Evolutionary conservation across 2,888 invertebrate species (phyloP).

Genomic region (Cantharis lateralis): DNA sequence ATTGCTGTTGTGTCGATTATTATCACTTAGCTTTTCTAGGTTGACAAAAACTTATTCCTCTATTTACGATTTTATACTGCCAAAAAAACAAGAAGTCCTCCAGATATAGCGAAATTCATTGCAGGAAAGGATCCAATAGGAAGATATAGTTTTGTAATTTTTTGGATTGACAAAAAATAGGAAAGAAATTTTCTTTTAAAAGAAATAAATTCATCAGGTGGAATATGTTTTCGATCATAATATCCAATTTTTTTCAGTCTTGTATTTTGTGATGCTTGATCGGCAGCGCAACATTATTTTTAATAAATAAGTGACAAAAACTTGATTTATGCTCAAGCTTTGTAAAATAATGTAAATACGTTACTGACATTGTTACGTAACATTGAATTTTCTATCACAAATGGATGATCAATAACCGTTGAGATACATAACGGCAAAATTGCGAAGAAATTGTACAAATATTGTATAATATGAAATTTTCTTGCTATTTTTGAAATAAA

Average conservation of each 20-base stretch:
- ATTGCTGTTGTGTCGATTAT: background rate
- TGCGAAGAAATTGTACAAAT: background rate
- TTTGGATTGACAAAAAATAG: background rate
- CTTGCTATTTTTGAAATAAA: background rate
- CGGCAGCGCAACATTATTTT: background rate
- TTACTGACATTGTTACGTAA: background rate
- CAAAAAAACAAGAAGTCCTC: background rate
- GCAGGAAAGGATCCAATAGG: background rate
- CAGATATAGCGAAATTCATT: background rate
- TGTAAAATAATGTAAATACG: background rate
- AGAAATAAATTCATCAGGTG: background rate
- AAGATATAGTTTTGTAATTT: background rate
- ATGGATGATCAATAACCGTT: background rate
- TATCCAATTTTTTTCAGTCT: background rate
- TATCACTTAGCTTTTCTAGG: background rate
- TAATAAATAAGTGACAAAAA: background rate
- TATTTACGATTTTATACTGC: background rate
- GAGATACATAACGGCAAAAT: background rate
- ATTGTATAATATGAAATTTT: background rate
- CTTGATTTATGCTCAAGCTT: background rate
- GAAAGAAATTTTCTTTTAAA: background rate
- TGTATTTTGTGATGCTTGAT: background rate
- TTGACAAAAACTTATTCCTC: background rate
- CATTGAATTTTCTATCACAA: background rate
- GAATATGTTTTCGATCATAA: background rate